Evolutionary conservation across 1,140 invertebrate species (phyloP).

Genomic region (Drosophila nigromelanica): DNA sequence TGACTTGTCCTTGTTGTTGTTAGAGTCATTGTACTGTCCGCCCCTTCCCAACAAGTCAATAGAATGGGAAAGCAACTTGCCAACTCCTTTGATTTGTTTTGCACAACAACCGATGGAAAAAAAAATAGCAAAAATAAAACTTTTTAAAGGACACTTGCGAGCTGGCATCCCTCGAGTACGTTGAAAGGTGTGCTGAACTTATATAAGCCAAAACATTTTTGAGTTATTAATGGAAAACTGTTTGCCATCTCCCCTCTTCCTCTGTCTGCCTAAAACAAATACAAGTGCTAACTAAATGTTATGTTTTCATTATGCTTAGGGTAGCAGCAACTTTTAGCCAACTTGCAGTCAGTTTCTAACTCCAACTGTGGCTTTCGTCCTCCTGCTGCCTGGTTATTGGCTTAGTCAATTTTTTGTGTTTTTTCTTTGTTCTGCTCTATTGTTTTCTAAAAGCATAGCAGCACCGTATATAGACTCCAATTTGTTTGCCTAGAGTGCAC

Average conservation of each 20-base stretch:
- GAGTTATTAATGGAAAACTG: conserved; percentile 80
- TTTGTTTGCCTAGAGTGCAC: conserved; percentile 74
- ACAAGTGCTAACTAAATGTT: conserved; percentile 80
- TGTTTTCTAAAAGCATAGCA: conserved; percentile 11
- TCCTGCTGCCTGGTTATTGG: conserved; percentile 58
- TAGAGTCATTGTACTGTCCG: conserved; percentile 61
- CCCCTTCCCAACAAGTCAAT: conserved; percentile 35
- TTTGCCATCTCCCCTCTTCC: conserved; percentile 8
- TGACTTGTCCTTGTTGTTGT: conserved; percentile 49
- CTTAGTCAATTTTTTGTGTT: conserved; percentile 55
- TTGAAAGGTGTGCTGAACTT: conserved; percentile 57
- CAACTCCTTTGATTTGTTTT: conserved; percentile 81
- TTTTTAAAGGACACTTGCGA: conserved; percentile 39
- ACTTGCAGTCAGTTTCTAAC: conserved; percentile 37
- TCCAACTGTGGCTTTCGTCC: conserved; percentile 11
- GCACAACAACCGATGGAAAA: conserved; percentile 45
- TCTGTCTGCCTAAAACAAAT: conserved; percentile 54
- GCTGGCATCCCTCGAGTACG: background rate
- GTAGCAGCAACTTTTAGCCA: conserved; percentile 49
- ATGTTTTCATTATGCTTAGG: conserved; percentile 78
- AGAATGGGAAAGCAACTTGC: conserved; percentile 63
- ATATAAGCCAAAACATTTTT: conserved; percentile 75
- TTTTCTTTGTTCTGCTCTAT: conserved; percentile 10
- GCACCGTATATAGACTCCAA: conserved; percentile 39
- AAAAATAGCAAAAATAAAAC: conserved; percentile 11